Conservation (phyloP, 1,140 invertebrate genomes). For the Drosophila parvula region DNA sequence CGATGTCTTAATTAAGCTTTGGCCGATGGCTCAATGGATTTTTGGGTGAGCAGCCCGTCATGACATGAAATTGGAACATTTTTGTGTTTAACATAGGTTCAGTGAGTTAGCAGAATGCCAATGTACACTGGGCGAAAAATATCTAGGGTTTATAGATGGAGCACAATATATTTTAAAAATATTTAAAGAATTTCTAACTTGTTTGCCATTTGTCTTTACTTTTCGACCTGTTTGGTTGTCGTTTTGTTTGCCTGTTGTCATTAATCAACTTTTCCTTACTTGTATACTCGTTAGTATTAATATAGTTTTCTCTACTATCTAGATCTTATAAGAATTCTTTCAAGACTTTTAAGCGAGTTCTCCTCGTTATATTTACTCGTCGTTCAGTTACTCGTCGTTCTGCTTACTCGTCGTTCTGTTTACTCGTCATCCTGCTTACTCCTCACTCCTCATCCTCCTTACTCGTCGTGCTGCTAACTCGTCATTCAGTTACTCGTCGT, state of each 20-base stretch:
- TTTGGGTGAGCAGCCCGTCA: slow-evolving; percentile 8
- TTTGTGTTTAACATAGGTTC: slow-evolving; percentile 36
- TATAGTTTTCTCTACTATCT: too few relatives aligned
- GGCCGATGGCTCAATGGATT: slow-evolving; percentile 32
- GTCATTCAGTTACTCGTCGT: too few relatives aligned
- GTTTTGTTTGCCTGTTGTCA: too few relatives aligned
- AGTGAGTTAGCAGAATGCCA: slow-evolving; percentile 34
- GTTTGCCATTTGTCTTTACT: too few relatives aligned
- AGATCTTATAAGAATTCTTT: too few relatives aligned
- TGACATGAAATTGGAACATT: slow-evolving; percentile 33
- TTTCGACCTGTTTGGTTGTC: neutral
- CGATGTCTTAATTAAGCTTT: slow-evolving; percentile 70
- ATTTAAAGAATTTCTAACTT: too few relatives aligned
- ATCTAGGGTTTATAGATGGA: neutral
- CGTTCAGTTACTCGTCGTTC: neutral
- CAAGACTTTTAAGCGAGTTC: too few relatives aligned
- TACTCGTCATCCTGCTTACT: neutral
- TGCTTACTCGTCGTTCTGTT: neutral
- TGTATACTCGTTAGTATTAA: too few relatives aligned
- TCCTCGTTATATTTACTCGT: too few relatives aligned
- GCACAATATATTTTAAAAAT: too few relatives aligned
- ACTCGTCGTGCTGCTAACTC: neutral
- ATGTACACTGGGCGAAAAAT: neutral
- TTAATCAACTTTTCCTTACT: too few relatives aligned
- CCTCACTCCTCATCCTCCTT: neutral